Base-by-base conservation (phyloP, 2,797 vertebrate species). In the Margarornis squamiger region DNA sequence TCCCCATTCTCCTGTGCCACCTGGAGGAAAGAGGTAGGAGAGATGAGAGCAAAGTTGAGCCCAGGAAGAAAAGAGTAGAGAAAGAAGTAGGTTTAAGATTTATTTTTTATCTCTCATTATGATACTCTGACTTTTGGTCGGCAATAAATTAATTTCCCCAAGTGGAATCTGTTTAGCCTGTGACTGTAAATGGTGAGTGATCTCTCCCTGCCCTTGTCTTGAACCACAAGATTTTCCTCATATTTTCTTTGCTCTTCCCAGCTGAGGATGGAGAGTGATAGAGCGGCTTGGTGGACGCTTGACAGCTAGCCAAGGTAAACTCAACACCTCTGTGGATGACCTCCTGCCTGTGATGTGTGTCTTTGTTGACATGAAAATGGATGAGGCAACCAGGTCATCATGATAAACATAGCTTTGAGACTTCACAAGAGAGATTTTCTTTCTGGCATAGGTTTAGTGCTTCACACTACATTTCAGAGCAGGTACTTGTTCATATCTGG, bases 1-100 rank as follows among this genome's bases (percentile, higher is more conserved):
- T 89, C 12, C 9, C 19, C 1, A 2, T 30, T 15, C 3, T 2
- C 3, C 14, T 71, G 10, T 2, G 7, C 3, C 3, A 1, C 34
- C 12, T 6, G 5, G 12, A 5, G 4, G 3, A 13, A 66, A 36
- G 6, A 32, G 4, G 6, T 4, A 66, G 29, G 66, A 81, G 23
- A 62, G n/a, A 6, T 34, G 16, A 9, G 12, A 46, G 18, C 26
- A 20, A 74, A 46, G 8, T 1, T 62, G 26, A 77, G 7, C 15
- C 10, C 4, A 6, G 14, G 12, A 87, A 41, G 7, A 71, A 61
- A 34, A 3, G 4, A 10, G 0, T 16, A 1, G 2, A 2, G 5
- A 0, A 1, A 34, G 29, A 73, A 85, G 3, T 3, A 49, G 8
- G 16, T 71, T 87, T 32, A 65, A 70, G 26, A 34, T 62, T 57